These are phyloP conservation scores for Sminthopsis crassicaudata DNA, from an alignment of 2,113 vertebrate species.

Conservation along the genomic window DNA sequence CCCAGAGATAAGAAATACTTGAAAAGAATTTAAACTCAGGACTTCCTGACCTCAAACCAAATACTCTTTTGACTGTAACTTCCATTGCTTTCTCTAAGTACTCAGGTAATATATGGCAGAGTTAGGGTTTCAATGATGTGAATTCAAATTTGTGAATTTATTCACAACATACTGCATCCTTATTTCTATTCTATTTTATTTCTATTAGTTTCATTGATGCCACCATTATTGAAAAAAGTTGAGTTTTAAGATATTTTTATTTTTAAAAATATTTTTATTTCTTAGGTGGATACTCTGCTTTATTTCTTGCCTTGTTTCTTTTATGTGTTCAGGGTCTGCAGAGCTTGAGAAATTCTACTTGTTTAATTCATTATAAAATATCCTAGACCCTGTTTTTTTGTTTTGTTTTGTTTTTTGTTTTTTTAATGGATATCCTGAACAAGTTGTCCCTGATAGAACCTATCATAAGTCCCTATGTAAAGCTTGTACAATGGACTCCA, in stretches of 20 bases:
- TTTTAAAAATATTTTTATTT: neutral
- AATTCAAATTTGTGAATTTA: neutral
- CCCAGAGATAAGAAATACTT: neutral
- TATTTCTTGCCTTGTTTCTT: conserved; percentile 45
- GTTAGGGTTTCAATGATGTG: neutral
- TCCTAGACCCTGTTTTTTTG: conserved; percentile 69
- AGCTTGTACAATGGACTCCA: conserved; percentile 67
- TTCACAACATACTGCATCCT: neutral
- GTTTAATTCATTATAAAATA: conserved; percentile 77
- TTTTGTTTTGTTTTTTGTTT: conserved; percentile 77
- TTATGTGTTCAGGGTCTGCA: neutral
- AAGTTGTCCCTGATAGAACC: conserved; percentile 74
- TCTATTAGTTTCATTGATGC: neutral
- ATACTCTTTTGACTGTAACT: neutral
- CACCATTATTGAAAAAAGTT: neutral
- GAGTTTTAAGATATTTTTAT: neutral
- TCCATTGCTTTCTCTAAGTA: neutral
- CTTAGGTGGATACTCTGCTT: conserved; percentile 59
- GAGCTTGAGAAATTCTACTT: neutral
- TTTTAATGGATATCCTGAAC: conserved; percentile 59
- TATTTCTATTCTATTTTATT: neutral
- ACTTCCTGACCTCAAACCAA: neutral
- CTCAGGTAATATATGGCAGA: neutral
- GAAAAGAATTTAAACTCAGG: neutral
- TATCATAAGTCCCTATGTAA: conserved; percentile 67